Base-by-base conservation (phyloP, 2,888 invertebrate genomes). In the Ligdia adustata region DNA sequence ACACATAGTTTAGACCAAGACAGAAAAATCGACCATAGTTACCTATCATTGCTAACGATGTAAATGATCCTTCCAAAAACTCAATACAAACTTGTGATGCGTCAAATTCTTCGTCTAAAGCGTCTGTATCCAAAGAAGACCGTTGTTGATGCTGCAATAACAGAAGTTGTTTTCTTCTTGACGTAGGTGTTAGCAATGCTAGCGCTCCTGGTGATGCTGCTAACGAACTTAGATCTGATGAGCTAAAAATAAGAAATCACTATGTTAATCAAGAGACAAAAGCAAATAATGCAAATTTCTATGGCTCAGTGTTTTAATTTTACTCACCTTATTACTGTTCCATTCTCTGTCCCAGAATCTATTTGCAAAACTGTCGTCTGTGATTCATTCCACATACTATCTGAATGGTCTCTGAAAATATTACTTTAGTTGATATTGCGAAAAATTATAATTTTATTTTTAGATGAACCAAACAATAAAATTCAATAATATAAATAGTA, bases 301-400 rank as follows among this genome's bases (percentile, higher is more conserved):
- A n/a, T n/a, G n/a, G n/a, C n/a, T n/a, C n/a, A n/a, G n/a, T n/a
- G n/a, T n/a, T n/a, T n/a, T n/a, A n/a, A n/a, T 16, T 16, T 16
- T 16, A n/a, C 24, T 16, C 66, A 89, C 90, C 90, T 90, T 60
- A 92, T 79, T 0, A 92, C 91, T 1, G 92, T 92, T 26, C 93
- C 93, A 74, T 93, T 93, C 64, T 93, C 93, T 9, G 93, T 93
- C 27, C 92, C 92, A 9, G 93, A 93, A 70, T 95, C 95, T 1
- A 93, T 92, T 82, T 94, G 95, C 20, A 96, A 89, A 9, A 96
- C 95, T 0, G 96, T 96, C 4, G 95, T 94, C 85, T 97, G 96
- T 6, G 96, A 96, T 85, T 96, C 96, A 82, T 96, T 97, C 96
- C 96, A 96, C 69, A 95, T 93, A 35, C 95, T 95, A 73, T 97